These are phyloP conservation scores for Patella pellucida DNA, from an alignment of 2,888 invertebrate genomes.

Conservation along the genomic window DNA sequence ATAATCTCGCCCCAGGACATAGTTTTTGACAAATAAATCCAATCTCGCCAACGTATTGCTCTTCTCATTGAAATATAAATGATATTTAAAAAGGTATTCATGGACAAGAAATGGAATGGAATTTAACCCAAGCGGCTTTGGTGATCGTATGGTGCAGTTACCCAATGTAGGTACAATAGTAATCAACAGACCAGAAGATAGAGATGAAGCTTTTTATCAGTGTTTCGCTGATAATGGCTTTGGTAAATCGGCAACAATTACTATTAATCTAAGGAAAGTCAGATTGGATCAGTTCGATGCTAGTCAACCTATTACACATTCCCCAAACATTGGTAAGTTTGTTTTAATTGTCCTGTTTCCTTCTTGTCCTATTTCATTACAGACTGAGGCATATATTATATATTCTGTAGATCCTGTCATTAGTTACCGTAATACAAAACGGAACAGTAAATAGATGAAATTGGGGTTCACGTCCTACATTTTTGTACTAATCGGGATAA, in stretches of 20 bases:
- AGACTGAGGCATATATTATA: slow-evolving; percentile 80
- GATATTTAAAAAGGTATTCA: slow-evolving; percentile 71
- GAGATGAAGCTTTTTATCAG: slow-evolving; percentile 94
- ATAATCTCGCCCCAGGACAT: too few species aligned
- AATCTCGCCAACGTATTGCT: too few species aligned
- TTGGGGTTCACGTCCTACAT: too few species aligned
- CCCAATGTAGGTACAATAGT: slow-evolving; percentile 90
- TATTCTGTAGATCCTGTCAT: too few species aligned
- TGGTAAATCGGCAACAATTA: slow-evolving; percentile 89
- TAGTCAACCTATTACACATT: slow-evolving; percentile 65
- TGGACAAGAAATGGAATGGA: slow-evolving; percentile 96
- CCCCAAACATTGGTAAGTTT: slow-evolving; percentile 78
- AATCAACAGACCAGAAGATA: slow-evolving; percentile 87
- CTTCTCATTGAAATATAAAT: too few species aligned
- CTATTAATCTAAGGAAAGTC: slow-evolving; percentile 48
- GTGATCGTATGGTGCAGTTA: slow-evolving; percentile 92
- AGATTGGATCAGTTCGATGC: slow-evolving; percentile 60
- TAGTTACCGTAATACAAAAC: too few species aligned
- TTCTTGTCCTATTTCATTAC: slow-evolving; percentile 94
- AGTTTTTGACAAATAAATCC: too few species aligned
- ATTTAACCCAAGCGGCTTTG: slow-evolving; percentile 94
- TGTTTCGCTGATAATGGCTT: slow-evolving; percentile 94
- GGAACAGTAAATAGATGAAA: too few species aligned
- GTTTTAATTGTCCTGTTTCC: slow-evolving; percentile 90
- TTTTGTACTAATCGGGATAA: too few species aligned